Base-by-base conservation (phyloP, 2,113 vertebrate species). In the Vulpes lagopus region DNA sequence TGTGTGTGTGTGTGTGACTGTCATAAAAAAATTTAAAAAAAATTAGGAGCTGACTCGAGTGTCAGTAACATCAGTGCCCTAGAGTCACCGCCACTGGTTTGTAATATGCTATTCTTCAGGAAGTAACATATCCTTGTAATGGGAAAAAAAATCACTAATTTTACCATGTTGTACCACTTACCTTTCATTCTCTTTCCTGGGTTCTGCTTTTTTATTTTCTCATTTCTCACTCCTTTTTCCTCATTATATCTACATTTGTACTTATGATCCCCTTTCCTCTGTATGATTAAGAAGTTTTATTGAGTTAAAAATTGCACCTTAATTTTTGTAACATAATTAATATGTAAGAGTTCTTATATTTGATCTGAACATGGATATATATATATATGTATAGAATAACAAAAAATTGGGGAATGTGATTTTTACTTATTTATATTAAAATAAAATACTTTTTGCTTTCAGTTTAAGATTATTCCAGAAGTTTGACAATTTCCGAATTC, bases 401-500 rank as follows among this genome's bases (percentile, higher is more conserved):
- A 55, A 49, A 95, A 49, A 85, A 79, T n/a, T 78, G 49, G 69
- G 57, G 51, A 67, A 94, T 67, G 2, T 86, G 60, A 32, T 65
- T 79, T 97, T 93, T 38, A 69, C 65, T 85, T 22, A 67, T 38
- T 94, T 85, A 79, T 91, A 71, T 94, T 96, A 95, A 97, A 86
- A 89, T 93, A 51, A 93, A 76, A 74, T 95, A 20, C 2, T 8
- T 98, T 99, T 82, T 98, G 65, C 98, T 98, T 98, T 90, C 99
- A 99, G 99, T 94, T 98, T 99, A 97, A 99, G 99, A 67, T 98
- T 99, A 94, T 99, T 99, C 98, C 99, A 99, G 98, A 99, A 99
- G 98, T 99, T 99, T 96, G 99, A 99, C 98, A 99, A 99, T 98
- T 99, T 99, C 98, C 99, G 99, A 97, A 99, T 99, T 97, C 99